Evolutionary conservation across 64 coral and sea anemone genomes (phyloP).

Genomic region (Platygyra sinensis): DNA sequence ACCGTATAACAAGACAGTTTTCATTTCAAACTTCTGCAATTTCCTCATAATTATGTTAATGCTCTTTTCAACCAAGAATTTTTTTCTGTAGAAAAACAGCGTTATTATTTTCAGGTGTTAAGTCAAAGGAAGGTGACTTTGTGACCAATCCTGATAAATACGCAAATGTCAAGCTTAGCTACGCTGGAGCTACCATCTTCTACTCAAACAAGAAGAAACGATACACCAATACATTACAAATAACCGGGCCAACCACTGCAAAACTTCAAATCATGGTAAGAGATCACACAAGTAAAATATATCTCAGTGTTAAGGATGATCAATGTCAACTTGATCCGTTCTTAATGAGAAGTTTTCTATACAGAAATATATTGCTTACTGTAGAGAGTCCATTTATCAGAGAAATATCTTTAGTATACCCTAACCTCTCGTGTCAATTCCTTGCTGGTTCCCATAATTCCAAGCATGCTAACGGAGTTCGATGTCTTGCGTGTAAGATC

Average conservation of each 20-base stretch:
- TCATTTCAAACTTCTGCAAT: no score
- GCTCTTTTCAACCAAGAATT: not conserved
- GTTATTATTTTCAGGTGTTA: not conserved
- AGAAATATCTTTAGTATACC: no score
- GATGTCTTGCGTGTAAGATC: no score
- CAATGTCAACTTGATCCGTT: not conserved
- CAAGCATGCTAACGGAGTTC: no score
- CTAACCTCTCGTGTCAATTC: no score
- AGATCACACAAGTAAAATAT: no score
- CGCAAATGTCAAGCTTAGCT: not conserved
- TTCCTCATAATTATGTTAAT: no score
- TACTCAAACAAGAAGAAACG: not conserved
- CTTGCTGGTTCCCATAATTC: no score
- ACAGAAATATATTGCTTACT: no score
- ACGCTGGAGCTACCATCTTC: not conserved
- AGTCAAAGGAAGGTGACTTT: not conserved
- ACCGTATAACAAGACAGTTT: no score
- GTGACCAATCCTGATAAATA: not conserved
- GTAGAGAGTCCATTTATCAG: no score
- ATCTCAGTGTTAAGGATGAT: not conserved
- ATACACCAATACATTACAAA: not conserved
- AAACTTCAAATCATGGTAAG: not conserved
- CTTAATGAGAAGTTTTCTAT: no score
- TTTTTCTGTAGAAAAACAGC: not conserved
- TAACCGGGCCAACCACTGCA: conserved; percentile 33